Evolutionary conservation across 2,113 vertebrate genomes (phyloP), one percentile per base, ranked within the genome.

Genomic region (Xenopus borealis): DNA sequence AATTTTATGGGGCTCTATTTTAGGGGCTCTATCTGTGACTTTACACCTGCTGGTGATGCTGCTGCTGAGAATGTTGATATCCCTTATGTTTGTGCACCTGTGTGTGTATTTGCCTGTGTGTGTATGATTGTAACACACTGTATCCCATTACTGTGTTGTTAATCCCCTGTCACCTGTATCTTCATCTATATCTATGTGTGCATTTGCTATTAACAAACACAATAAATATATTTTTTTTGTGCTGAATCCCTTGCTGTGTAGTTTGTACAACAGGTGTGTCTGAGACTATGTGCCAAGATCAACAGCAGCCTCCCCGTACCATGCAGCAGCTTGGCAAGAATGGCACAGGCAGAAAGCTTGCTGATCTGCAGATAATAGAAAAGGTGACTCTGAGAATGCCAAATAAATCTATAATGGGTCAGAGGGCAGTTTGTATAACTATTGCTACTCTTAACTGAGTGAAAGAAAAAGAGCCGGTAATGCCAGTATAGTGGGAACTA

Each of bases 251-350:
- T 84, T 78, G 79, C 81, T 82, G 85, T 53, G 82, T 79, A 82
- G 83, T 85, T 86, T 83, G 82, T 84, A 84, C 81, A 82, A 81
- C 84, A 87, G 85, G 86, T 82, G 83, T 87, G 86, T 83, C 86
- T 75, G 14, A 78, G 8, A 5, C 71, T 58, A 19, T 0, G 0
- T 66, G 83, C 85, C 86, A 87, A 86, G 82, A 86, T 81, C 85
- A 87, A 86, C 86, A 87, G 50, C 52, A 23, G 50, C 62, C 72
- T 66, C 46, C 40, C 23, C 62, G 71, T 78, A 78, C 62, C 0
- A 0, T 73, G 17, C 40, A 64, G 69, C 8, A 30, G 50, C 74
- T 53, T 69, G 78, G 72, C 17, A 33, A 46, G 80, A 78, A 46
- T 57, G 30, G 78, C 7, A 0, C 66, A 71, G 55, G 65, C 0